These are phyloP conservation scores for Rhadinocentrus ornatus DNA, from an alignment of 2,797 vertebrate genomes.

Conservation along the genomic window DNA sequence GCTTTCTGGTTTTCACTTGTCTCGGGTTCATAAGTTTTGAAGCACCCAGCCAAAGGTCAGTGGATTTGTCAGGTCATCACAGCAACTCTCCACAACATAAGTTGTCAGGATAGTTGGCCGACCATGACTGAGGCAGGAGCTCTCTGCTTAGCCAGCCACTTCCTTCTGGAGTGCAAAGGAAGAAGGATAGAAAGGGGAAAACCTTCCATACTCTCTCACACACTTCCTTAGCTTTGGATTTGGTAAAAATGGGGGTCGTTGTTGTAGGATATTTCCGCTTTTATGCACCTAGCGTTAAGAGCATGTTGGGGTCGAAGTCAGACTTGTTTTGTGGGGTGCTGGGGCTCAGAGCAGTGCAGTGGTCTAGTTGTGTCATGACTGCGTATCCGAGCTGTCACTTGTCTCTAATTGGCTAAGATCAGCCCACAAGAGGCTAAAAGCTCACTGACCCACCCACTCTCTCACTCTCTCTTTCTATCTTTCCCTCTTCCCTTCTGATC, in stretches of 20 bases:
- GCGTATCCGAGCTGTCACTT: slow-evolving; percentile 81
- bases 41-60: slow-evolving; percentile 76
- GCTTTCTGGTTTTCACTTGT: slow-evolving; percentile 58
- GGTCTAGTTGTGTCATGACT: slow-evolving; percentile 83
- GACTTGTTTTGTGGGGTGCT: slow-evolving; percentile 52
- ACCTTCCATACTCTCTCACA: slow-evolving; percentile 23
- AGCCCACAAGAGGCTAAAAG: slow-evolving; percentile 72
- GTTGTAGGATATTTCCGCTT: slow-evolving; percentile 32
- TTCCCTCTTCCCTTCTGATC: slow-evolving; percentile 37
- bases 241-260: slow-evolving; percentile 46
- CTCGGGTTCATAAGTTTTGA: slow-evolving; percentile 75
- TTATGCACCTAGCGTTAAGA: slow-evolving; percentile 42
- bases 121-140: slow-evolving; percentile 66
- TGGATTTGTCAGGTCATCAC: slow-evolving; percentile 75
- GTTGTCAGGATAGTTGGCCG: slow-evolving; percentile 74
- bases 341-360: slow-evolving; percentile 55
- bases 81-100: slow-evolving; percentile 77
- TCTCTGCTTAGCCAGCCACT: slow-evolving; percentile 48
- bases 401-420: slow-evolving; percentile 82
- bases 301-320: slow-evolving; percentile 60
- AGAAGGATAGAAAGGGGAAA: slow-evolving; percentile 31
- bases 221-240: slow-evolving; percentile 30
- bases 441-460: slow-evolving; percentile 74
- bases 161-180: slow-evolving; percentile 45
- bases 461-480: slow-evolving; percentile 26